Evolutionary conservation across 2,888 invertebrate genomes (phyloP).

Genomic region (Heteropelma amictum): DNA sequence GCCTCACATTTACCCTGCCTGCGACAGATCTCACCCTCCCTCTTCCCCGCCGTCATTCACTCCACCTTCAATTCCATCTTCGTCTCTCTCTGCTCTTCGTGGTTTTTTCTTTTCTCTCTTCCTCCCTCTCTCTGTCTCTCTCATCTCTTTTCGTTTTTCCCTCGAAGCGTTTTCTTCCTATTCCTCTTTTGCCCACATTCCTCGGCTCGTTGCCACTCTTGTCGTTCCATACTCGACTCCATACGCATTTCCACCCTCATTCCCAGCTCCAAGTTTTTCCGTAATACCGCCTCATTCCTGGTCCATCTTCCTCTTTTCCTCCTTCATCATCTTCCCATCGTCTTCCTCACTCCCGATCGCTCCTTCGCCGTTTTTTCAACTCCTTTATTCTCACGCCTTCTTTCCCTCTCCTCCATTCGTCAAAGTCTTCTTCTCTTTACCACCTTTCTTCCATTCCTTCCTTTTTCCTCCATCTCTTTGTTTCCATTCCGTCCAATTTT

Average conservation of each 20-base stretch:
- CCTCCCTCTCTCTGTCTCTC: not conserved
- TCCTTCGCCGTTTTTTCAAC: not conserved
- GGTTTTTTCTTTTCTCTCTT: not conserved
- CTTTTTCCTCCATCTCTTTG: conserved; percentile 17
- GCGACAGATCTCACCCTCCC: not conserved
- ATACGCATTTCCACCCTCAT: not conserved
- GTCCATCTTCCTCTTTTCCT: not conserved
- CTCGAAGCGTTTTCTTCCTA: conserved; percentile 13
- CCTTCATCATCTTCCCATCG: not conserved
- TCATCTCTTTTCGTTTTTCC: not conserved
- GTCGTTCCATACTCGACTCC: not conserved
- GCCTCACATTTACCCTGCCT: not conserved
- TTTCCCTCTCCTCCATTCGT: not conserved
- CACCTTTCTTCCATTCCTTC: not conserved
- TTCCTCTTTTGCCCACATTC: not conserved
- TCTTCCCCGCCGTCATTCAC: not conserved
- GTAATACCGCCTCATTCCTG: not conserved
- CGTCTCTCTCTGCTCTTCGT: not conserved
- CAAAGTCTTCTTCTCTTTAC: not conserved
- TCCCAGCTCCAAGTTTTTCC: not conserved
- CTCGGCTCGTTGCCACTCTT: not conserved
- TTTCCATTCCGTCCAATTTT: not conserved
- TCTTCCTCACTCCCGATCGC: not conserved
- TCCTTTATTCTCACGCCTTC: not conserved
- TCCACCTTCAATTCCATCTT: not conserved